A percentile compares a stretch with the other conserved stretches of the same genome.
phyloP scores from a whole-genome alignment of 2,113 vertebrate genomes.

The Gadus chalcogrammus region DNA sequence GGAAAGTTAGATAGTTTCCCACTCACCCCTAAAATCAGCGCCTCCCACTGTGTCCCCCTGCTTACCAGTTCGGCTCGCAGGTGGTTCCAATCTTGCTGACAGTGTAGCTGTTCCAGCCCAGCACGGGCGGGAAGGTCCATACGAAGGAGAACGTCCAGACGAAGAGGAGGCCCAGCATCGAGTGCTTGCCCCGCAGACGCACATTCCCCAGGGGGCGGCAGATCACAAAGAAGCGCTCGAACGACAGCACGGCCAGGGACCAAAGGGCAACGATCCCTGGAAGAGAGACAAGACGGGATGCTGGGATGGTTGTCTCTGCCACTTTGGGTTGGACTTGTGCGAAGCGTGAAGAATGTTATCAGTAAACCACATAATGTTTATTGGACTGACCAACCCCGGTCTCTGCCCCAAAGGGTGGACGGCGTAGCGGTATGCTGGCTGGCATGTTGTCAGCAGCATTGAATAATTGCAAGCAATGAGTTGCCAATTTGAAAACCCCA shows the following conservation, averaged over 20 bases:
- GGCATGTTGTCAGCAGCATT: too few relatives aligned
- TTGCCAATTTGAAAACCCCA: too few relatives aligned
- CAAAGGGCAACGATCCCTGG: not conserved
- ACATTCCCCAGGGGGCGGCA: conserved; percentile 77
- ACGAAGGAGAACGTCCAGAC: conserved; percentile 87
- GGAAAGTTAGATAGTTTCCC: too few relatives aligned
- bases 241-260: conserved; percentile 75
- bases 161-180: conserved; percentile 78
- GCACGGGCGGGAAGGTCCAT: conserved; percentile 83
- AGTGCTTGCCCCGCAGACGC: conserved; percentile 72
- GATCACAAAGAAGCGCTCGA: conserved; percentile 83
- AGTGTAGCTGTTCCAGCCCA: conserved; percentile 90
- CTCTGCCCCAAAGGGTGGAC: too few relatives aligned
- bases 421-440: too few relatives aligned
- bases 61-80: conserved; percentile 92
- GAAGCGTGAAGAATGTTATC: too few relatives aligned
- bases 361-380: too few relatives aligned
- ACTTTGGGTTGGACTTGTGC: not conserved
- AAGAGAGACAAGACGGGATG: not conserved
- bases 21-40: too few relatives aligned
- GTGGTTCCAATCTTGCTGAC: conserved; percentile 89
- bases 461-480: too few relatives aligned
- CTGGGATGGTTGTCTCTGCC: not conserved
- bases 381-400: too few relatives aligned
- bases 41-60: too few relatives aligned